These are phyloP conservation scores for Pyrrhopygopsis socrates DNA, from an alignment of 2,888 invertebrate species.

Conservation along the genomic window DNA sequence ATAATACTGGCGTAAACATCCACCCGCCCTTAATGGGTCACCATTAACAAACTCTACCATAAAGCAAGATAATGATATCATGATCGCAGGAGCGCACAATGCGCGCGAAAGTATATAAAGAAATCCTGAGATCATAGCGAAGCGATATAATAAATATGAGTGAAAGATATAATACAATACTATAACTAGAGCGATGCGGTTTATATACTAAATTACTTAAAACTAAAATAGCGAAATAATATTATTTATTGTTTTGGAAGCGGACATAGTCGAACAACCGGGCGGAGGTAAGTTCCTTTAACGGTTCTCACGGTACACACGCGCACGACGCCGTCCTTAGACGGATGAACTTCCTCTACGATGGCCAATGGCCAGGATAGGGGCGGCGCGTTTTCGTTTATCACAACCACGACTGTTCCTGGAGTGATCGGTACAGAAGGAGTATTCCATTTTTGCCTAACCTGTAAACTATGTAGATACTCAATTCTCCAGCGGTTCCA, in stretches of 20 bases:
- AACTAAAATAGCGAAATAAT: neutral
- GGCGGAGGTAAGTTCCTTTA: slow-evolving; percentile 47
- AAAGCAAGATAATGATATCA: neutral
- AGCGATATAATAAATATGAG: neutral
- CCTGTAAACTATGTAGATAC: slow-evolving; percentile 52
- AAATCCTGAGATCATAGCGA: slow-evolving; percentile 3
- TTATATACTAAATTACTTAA: neutral
- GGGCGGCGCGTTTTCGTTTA: slow-evolving; percentile 56
- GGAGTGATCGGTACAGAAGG: slow-evolving; percentile 14
- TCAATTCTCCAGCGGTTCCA: slow-evolving; percentile 60
- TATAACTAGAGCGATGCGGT: neutral
- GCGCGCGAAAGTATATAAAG: neutral
- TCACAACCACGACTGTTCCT: slow-evolving; percentile 49
- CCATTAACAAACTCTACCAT: neutral
- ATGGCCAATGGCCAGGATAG: slow-evolving; percentile 44
- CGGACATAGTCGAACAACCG: slow-evolving; percentile 31
- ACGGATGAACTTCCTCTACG: slow-evolving; percentile 20
- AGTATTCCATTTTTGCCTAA: slow-evolving; percentile 59
- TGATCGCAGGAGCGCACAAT: neutral
- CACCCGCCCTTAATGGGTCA: slow-evolving; percentile 3
- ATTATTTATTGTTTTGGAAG: slow-evolving; percentile 37
- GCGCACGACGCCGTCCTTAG: slow-evolving; percentile 45
- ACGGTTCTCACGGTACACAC: slow-evolving; percentile 43
- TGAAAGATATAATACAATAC: neutral
- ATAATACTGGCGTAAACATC: neutral